Conservation (phyloP, 1,140 invertebrate species). For the Fopius arisanus region DNA sequence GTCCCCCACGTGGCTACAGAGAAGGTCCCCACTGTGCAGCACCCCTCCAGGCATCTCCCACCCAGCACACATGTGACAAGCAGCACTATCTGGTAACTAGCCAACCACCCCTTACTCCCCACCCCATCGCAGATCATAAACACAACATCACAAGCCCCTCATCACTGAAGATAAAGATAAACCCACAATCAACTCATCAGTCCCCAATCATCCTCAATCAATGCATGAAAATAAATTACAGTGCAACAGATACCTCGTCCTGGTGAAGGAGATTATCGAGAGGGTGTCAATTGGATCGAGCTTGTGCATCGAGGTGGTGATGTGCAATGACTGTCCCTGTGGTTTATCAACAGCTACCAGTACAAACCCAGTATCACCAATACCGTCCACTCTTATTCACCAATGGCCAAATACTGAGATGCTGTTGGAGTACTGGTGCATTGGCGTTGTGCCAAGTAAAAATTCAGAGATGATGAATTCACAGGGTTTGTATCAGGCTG, state of each 20-base stretch:
- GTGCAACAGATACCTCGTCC: conserved; percentile 66
- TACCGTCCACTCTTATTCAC: conserved; percentile 49
- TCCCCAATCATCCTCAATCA: neutral
- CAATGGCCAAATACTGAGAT: conserved; percentile 60
- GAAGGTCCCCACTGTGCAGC: conserved; percentile 78
- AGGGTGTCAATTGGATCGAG: conserved; percentile 67
- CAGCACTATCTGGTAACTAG: conserved; percentile 66
- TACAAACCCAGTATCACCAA: conserved; percentile 53
- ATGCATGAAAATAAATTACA: conserved; percentile 37
- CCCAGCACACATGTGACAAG: conserved; percentile 67
- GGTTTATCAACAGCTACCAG: conserved; percentile 65
- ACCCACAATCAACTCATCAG: neutral
- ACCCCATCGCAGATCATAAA: neutral
- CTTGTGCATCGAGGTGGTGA: conserved; percentile 77
- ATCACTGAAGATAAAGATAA: neutral
- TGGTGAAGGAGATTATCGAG: conserved; percentile 65
- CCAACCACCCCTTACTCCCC: neutral
- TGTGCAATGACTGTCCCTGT: conserved; percentile 75
- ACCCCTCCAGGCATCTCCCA: conserved; percentile 52
- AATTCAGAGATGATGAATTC: conserved; percentile 67
- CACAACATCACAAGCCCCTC: too few relatives aligned
- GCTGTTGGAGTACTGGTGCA: conserved; percentile 79
- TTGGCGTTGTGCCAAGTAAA: conserved; percentile 72
- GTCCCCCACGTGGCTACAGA: conserved; percentile 72
- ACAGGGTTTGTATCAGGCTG: conserved; percentile 86